phyloP scores from a whole-genome alignment of 1,140 invertebrate genomes.

The Antheraea mylitta region DNA sequence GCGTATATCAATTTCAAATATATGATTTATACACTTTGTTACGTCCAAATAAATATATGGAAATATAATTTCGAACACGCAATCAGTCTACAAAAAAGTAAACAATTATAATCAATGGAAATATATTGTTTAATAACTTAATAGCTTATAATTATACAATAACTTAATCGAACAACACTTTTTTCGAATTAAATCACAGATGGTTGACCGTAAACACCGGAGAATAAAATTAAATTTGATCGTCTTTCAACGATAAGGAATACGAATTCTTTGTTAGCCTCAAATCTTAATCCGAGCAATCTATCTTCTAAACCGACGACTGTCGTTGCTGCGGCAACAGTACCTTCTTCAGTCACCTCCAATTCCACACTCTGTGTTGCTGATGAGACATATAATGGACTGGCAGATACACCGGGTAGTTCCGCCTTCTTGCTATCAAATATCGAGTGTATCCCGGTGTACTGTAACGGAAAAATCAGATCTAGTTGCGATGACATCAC shows the following conservation, averaged over 20 bases:
- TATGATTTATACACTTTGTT: too few species aligned
- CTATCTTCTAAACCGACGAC: conserved; percentile 81
- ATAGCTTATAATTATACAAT: conserved; percentile 5
- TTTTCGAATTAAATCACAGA: conserved; percentile 31
- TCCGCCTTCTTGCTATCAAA: conserved; percentile 81
- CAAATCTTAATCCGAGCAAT: conserved; percentile 68
- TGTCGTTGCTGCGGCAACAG: conserved; percentile 81
- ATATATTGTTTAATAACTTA: conserved; percentile 2
- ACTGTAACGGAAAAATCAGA: conserved; percentile 78
- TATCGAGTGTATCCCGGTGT: conserved; percentile 83
- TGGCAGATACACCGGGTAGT: conserved; percentile 81
- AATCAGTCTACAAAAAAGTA: neutral
- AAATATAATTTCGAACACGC: too few species aligned
- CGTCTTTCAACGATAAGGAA: conserved; percentile 73
- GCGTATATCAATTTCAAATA: too few species aligned
- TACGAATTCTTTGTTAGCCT: conserved; percentile 78
- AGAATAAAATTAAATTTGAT: conserved; percentile 69
- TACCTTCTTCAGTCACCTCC: conserved; percentile 87
- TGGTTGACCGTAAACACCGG: conserved; percentile 68
- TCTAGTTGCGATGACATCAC: conserved; percentile 80
- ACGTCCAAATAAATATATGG: too few species aligned
- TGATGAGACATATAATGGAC: conserved; percentile 77
- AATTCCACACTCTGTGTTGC: conserved; percentile 85
- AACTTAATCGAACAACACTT: conserved; percentile 3
- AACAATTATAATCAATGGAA: neutral